A percentile compares a stretch with the other conserved stretches of the same genome.
These are phyloP conservation scores for Empidonax alnorum DNA, from an alignment of 2,113 vertebrate species.

Conservation along the genomic window DNA sequence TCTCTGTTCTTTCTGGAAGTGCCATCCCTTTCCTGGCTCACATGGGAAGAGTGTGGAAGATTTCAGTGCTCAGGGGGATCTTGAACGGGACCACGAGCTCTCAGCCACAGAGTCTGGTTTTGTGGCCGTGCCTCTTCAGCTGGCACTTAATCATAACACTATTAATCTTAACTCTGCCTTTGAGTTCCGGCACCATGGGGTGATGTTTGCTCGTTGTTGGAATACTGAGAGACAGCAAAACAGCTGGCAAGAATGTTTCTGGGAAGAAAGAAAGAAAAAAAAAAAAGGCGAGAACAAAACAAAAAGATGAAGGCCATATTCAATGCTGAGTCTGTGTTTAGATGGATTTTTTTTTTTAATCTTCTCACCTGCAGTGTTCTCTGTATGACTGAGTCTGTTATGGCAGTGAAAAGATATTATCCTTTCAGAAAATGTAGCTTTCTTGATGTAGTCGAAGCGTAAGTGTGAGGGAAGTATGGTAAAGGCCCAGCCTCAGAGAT, in stretches of 20 bases:
- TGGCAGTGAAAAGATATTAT: fast-evolving
- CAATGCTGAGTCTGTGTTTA: not conserved
- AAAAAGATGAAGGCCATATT: not conserved
- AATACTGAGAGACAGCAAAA: not conserved
- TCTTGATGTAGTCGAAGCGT: not conserved
- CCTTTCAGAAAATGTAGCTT: not conserved
- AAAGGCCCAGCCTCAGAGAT: not conserved
- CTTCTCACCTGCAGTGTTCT: not conserved
- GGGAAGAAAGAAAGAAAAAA: not conserved
- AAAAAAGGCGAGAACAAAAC: not conserved
- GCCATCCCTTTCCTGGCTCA: not conserved
- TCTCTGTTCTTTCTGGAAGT: slow-evolving; percentile 13
- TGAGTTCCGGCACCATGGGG: not conserved
- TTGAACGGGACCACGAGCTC: not conserved
- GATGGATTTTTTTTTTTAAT: not conserved
- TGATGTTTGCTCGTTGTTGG: not conserved
- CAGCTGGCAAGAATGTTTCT: slow-evolving; percentile 4
- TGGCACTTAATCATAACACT: not conserved
- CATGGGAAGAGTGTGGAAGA: not conserved
- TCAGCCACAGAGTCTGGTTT: not conserved
- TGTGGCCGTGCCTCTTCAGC: slow-evolving; percentile 1
- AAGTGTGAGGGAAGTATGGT: not conserved
- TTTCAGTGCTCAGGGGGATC: not conserved
- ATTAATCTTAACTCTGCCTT: not conserved
- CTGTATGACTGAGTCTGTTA: not conserved